These are phyloP conservation scores for Styela clava DNA, from an alignment of 23 tunicate species.

Conservation along the genomic window DNA sequence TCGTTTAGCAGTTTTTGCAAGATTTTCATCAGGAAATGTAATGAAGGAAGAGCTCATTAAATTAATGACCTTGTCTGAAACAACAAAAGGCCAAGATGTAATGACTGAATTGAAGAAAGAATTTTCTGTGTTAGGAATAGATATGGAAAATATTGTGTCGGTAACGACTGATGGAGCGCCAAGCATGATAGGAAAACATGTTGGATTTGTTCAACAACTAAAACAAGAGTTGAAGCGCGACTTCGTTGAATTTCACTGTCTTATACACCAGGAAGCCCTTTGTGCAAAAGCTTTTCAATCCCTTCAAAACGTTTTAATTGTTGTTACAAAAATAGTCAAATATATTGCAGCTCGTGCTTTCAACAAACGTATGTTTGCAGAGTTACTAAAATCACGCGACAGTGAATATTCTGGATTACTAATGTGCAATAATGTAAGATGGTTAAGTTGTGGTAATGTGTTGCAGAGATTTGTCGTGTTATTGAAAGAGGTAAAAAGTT, in stretches of 20 bases:
- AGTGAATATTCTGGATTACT: background rate
- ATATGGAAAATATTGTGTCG: slow-evolving; percentile 23
- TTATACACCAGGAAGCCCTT: slow-evolving; percentile 33
- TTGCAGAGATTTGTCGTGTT: no score
- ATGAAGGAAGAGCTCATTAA: slow-evolving; percentile 39
- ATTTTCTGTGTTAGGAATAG: slow-evolving; percentile 22
- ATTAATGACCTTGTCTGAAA: slow-evolving; percentile 38
- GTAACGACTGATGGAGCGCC: slow-evolving; percentile 17
- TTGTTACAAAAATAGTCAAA: background rate
- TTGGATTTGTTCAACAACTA: slow-evolving; percentile 28
- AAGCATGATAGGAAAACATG: slow-evolving; percentile 31
- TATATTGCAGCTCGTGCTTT: background rate
- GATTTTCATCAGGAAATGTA: slow-evolving; percentile 41
- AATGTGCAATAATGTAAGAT: no score
- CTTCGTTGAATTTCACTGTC: slow-evolving; percentile 27
- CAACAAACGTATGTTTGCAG: no score
- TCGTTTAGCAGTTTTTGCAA: slow-evolving; percentile 42
- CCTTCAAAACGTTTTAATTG: background rate
- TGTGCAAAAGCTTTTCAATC: slow-evolving; percentile 16
- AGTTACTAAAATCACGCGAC: no score
- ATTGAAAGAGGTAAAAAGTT: no score
- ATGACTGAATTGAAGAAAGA: slow-evolving; percentile 30
- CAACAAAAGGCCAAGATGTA: slow-evolving; percentile 44
- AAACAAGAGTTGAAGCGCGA: background rate
- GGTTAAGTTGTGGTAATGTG: no score